Base-by-base conservation (phyloP, 1,140 invertebrate species). In the Ephestia elutella region DNA sequence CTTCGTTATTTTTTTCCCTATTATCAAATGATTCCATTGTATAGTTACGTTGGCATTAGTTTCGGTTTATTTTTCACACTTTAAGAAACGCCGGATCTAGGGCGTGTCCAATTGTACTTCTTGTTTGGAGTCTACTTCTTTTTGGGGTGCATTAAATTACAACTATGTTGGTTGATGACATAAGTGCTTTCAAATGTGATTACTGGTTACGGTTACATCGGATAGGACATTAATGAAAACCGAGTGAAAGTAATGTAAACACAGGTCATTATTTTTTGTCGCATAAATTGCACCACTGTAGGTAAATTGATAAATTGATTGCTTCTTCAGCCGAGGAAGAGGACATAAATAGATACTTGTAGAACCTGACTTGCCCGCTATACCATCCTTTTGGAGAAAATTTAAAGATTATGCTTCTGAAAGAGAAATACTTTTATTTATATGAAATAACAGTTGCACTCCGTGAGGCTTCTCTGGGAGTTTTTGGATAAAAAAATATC, bases 61-160 rank as follows among this genome's bases (percentile, higher is more conserved):
- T 11, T 60, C 55, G 60, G 60, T 68, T 71, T 71, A 70, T 71
- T 75, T 68, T 65, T 65, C 60, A 51, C 35, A 56, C 11, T 57
- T 72, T 73, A 51, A 63, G 71, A 66, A 78, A 77, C 63, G 60
- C 51, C 59, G 66, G 62, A 80, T 67, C 67, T 80, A 63, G 78
- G 70, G 71, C 73, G 66, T 66, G 56, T 72, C 71, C 32, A 69
- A 76, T 74, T 59, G 65, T 49, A 25, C 56, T 56, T 44, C 38
- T 44, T 57, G 35, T 11, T 44, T 62, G 60, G 54, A 59, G 54
- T 62, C 21, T 57, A 57, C 57, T 63, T 72, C 59, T 63, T 72
- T 70, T 69, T 65, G 59, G 56, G 56, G 56, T 57, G 60, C 59
- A 48, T 63, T 54, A 64, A 63, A 60, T 60, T 60, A 59, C 38